Evolutionary conservation across 2,888 invertebrate species (phyloP).

Genomic region (Monopis laevigella): DNA sequence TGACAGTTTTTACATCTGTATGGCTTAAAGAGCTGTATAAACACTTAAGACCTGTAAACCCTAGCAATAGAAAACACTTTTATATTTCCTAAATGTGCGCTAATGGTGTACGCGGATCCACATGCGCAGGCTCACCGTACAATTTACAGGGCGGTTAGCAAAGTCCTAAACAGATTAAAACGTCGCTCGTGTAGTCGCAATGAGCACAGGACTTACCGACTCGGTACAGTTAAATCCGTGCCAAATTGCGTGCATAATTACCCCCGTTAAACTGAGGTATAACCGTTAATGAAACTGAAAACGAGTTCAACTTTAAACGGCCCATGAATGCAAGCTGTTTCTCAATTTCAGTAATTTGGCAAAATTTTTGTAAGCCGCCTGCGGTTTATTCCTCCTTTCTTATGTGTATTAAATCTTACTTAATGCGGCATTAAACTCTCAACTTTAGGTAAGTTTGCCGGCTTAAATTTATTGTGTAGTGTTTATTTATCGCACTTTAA

Average conservation of each 20-base stretch:
- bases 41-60: no score
- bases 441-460: constrained; percentile 5
- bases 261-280: constrained; percentile 50
- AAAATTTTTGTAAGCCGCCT: constrained; percentile 38
- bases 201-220: background rate
- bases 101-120: no score
- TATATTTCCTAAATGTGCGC: no score
- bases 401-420: constrained; percentile 7
- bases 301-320: constrained; percentile 55
- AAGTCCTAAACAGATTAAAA: constrained; percentile 13
- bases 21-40: no score
- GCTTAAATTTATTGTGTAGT: constrained; percentile 3
- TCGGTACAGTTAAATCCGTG: constrained; percentile 28
- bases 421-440: constrained; percentile 6
- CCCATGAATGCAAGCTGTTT: constrained; percentile 60
- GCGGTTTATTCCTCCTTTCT: constrained; percentile 9
- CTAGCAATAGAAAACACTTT: no score
- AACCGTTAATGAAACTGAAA: constrained; percentile 61
- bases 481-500: constrained; percentile 5
- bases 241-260: constrained; percentile 59
- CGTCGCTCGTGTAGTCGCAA: background rate
- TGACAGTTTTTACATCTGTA: no score
- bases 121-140: no score
- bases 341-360: constrained; percentile 51
- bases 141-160: no score